Evolutionary conservation across 53 echinoderm and acorn worm genomes (phyloP).

Genomic region (Mesocentrotus franciscanus): DNA sequence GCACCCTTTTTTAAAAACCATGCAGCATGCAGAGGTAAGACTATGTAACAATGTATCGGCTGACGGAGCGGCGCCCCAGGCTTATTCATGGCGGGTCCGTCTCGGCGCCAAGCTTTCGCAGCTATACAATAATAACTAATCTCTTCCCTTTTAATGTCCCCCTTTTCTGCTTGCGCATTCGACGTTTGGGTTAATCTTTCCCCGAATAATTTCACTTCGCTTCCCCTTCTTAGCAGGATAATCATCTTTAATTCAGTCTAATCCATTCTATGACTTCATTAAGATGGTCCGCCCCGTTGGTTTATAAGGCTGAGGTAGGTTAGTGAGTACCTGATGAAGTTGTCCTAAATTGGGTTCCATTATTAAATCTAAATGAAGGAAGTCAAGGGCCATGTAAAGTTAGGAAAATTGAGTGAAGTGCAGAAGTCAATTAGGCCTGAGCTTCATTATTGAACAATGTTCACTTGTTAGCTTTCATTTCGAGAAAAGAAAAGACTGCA

Average conservation of each 20-base stretch:
- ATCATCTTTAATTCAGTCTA: neutral
- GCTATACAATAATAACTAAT: neutral
- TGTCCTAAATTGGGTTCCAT: neutral
- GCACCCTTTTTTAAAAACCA: neutral
- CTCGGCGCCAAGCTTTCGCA: neutral
- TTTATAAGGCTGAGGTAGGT: neutral
- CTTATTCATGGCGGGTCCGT: neutral
- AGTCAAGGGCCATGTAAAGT: neutral
- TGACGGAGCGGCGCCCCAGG: conserved; percentile 1
- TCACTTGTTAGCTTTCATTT: neutral
- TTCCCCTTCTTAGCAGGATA: conserved; percentile 35
- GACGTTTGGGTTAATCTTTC: neutral
- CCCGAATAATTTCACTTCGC: neutral
- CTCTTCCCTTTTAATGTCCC: neutral
- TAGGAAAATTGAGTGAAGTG: neutral
- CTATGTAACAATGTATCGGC: neutral
- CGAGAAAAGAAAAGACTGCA: neutral
- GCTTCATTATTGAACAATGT: neutral
- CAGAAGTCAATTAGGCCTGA: neutral
- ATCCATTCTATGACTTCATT: neutral
- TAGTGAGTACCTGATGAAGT: neutral
- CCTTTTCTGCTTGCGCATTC: neutral
- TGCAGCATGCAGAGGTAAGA: neutral
- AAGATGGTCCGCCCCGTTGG: neutral
- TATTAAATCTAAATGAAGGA: neutral